Evolutionary conservation across 2,113 vertebrate species (phyloP).

Genomic region (Scatophagus argus): DNA sequence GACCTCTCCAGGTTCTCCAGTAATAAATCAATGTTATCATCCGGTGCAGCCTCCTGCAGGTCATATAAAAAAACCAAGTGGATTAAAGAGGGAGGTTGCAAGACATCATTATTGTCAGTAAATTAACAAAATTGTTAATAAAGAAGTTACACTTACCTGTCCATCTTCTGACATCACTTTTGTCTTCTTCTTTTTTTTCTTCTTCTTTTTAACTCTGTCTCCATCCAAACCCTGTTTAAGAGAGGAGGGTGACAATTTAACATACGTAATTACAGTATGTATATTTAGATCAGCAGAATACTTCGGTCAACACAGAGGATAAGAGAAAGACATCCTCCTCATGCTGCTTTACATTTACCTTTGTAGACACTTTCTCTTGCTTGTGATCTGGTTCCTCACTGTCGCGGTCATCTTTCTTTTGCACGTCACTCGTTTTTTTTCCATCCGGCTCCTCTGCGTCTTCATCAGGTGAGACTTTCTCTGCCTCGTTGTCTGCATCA

Average conservation of each 20-base stretch:
- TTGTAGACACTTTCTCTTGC: constrained; percentile 40
- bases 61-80: background rate
- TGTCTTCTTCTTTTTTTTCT: constrained; percentile 96
- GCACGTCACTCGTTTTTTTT: background rate
- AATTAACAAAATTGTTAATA: no score
- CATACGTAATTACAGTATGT: background rate
- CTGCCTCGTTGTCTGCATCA: constrained; percentile 78
- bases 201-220: constrained; percentile 89
- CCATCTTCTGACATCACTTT: constrained; percentile 77
- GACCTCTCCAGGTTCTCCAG: constrained; percentile 88
- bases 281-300: background rate
- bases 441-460: constrained; percentile 56
- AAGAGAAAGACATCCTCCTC: background rate
- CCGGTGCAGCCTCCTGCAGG: constrained; percentile 76
- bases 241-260: constrained; percentile 1
- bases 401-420: constrained; percentile 32
- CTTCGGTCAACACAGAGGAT: background rate
- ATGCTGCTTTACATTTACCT: constrained; percentile 51
- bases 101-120: background rate
- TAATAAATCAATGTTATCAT: constrained; percentile 90
- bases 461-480: constrained; percentile 63
- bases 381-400: constrained; percentile 21
- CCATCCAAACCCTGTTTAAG: constrained; percentile 61
- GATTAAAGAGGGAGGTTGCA: background rate
- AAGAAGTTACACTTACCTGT: constrained; percentile 83